Percentiles rank a stretch among this genome's conserved stretches.
Evolutionary conservation across 2,113 vertebrate species (phyloP).

Genomic region (Pygathrix nemaeus): DNA sequence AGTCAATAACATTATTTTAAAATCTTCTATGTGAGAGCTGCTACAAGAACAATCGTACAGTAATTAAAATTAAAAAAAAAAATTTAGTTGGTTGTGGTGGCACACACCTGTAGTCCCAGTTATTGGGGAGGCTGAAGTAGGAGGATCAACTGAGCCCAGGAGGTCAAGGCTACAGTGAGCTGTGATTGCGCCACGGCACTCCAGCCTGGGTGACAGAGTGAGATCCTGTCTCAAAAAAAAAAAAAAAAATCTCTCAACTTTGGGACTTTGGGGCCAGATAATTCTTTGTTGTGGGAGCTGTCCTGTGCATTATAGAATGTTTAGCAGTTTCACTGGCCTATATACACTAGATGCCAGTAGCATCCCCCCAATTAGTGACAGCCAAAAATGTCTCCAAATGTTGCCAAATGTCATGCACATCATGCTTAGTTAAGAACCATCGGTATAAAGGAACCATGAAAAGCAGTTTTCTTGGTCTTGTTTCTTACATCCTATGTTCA

Average conservation of each 20-base stretch:
- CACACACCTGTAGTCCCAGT: too few species aligned
- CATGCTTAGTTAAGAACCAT: not conserved
- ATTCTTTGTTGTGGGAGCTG: not conserved
- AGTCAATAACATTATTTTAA: constrained; percentile 3
- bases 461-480: not conserved
- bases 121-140: too few species aligned
- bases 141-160: too few species aligned
- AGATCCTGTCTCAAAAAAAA: too few species aligned
- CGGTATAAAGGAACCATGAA: not conserved
- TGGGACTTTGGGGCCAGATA: not conserved
- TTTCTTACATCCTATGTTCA: not conserved
- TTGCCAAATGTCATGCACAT: not conserved
- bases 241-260: not conserved
- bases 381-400: not conserved
- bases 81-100: too few species aligned
- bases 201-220: too few species aligned
- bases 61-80: not conserved
- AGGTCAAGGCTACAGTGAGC: too few species aligned
- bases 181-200: too few species aligned
- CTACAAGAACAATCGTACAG: not conserved
- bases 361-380: not conserved
- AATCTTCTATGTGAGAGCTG: not conserved
- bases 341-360: not conserved
- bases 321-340: not conserved
- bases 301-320: not conserved